A percentile compares a stretch with the other conserved stretches of the same genome.
phyloP scores from a whole-genome alignment of 2,113 vertebrate genomes.

The Oenanthe oenanthe region DNA sequence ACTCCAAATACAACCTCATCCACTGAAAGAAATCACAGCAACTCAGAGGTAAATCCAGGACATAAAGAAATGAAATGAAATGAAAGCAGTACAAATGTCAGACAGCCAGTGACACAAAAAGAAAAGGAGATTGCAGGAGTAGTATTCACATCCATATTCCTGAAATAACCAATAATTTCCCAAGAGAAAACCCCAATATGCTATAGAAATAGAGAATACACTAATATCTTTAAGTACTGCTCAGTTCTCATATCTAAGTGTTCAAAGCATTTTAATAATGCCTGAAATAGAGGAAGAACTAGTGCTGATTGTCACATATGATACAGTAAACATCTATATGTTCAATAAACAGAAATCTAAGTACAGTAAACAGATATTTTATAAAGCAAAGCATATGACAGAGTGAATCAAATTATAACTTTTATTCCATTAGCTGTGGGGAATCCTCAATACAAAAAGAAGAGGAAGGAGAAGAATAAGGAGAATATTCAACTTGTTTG shows the following conservation, averaged over 20 bases:
- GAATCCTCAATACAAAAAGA: neutral
- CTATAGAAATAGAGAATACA: neutral
- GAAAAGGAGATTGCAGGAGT: neutral
- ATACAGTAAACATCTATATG: neutral
- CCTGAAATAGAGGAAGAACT: neutral
- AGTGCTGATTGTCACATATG: neutral
- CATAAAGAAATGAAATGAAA: neutral
- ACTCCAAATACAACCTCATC: neutral
- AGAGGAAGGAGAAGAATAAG: neutral
- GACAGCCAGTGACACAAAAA: neutral
- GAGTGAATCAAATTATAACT: neutral
- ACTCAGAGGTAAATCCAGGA: neutral
- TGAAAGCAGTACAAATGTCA: neutral
- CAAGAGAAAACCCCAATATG: neutral
- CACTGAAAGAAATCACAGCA: neutral
- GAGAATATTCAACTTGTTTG: neutral
- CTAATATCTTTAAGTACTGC: neutral
- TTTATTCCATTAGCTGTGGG: neutral
- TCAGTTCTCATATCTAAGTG: neutral
- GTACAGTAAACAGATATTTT: neutral
- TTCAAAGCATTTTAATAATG: neutral
- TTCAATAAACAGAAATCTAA: neutral
- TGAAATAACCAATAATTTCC: neutral
- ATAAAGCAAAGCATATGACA: neutral
- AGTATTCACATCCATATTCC: neutral